These are phyloP conservation scores for Chaunax sp. DNA, from an alignment of 2,797 vertebrate genomes.

Conservation along the genomic window DNA sequence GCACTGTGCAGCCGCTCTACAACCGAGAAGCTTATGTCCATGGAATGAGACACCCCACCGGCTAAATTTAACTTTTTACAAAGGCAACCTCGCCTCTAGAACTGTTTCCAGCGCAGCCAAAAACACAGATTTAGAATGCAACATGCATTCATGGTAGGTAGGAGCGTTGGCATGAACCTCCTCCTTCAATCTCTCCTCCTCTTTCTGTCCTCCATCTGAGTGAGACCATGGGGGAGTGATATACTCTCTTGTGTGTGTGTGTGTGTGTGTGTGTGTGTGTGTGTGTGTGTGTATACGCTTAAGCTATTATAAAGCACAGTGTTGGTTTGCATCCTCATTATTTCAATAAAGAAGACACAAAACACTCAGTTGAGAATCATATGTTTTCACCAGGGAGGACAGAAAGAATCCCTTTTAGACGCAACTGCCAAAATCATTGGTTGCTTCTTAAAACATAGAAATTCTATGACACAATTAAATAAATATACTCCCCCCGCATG, in stretches of 20 bases:
- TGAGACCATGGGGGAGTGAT: constrained; percentile 15
- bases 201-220: constrained; percentile 14
- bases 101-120: constrained; percentile 50
- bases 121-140: constrained; percentile 54
- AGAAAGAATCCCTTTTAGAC: constrained; percentile 10
- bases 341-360: constrained; percentile 12
- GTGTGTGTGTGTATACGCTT: neutral
- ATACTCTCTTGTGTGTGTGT: neutral
- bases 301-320: neutral
- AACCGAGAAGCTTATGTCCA: constrained; percentile 64
- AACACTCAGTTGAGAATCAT: neutral
- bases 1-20: constrained; percentile 59
- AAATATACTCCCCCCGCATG: neutral
- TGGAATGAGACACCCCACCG: constrained; percentile 44
- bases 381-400: constrained; percentile 45
- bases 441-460: neutral
- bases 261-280: constrained; percentile 12
- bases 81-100: constrained; percentile 51
- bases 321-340: neutral
- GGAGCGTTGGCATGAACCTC: constrained; percentile 33
- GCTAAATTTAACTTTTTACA: constrained; percentile 73
- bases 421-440: neutral
- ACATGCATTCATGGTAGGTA: constrained; percentile 43
- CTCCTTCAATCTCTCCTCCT: constrained; percentile 17
- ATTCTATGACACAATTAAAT: neutral